phyloP scores from a whole-genome alignment of 2,888 invertebrate genomes.

The Eudemis profundana region DNA sequence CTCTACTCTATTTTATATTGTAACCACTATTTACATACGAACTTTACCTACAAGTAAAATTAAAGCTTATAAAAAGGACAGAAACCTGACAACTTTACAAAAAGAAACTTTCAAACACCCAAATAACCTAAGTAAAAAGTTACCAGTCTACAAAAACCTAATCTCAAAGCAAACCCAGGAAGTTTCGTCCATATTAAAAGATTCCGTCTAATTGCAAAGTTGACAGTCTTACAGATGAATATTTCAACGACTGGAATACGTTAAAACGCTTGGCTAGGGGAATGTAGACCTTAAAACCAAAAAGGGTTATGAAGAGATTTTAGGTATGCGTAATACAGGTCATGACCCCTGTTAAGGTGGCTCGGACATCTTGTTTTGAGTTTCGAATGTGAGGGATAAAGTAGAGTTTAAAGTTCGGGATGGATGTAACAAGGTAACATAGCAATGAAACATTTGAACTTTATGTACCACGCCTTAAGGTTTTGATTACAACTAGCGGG shows the following conservation, averaged over 20 bases:
- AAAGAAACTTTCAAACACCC: not conserved
- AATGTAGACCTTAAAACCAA: slow-evolving; percentile 3
- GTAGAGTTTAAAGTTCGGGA: slow-evolving; percentile 9
- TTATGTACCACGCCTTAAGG: too few species aligned
- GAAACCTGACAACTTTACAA: not conserved
- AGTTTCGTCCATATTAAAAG: slow-evolving; percentile 23
- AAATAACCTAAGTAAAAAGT: slow-evolving; percentile 18
- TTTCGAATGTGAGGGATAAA: slow-evolving; percentile 8
- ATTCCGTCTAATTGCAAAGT: slow-evolving; percentile 33
- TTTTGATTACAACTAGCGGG: too few species aligned
- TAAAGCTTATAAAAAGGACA: too few species aligned
- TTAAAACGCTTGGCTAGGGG: slow-evolving; percentile 5
- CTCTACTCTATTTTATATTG: too few species aligned
- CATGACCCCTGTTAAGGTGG: slow-evolving; percentile 13
- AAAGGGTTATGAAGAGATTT: not conserved
- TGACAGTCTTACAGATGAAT: slow-evolving; percentile 29
- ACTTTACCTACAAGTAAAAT: too few species aligned
- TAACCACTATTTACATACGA: too few species aligned
- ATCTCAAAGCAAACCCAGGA: not conserved
- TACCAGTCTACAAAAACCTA: slow-evolving; percentile 7
- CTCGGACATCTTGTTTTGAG: slow-evolving; percentile 15
- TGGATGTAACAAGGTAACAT: too few species aligned
- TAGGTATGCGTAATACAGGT: not conserved
- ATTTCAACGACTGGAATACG: slow-evolving; percentile 29
- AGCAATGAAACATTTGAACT: too few species aligned